phyloP scores from a whole-genome alignment of 2,797 vertebrate species.

The Catharus ustulatus region DNA sequence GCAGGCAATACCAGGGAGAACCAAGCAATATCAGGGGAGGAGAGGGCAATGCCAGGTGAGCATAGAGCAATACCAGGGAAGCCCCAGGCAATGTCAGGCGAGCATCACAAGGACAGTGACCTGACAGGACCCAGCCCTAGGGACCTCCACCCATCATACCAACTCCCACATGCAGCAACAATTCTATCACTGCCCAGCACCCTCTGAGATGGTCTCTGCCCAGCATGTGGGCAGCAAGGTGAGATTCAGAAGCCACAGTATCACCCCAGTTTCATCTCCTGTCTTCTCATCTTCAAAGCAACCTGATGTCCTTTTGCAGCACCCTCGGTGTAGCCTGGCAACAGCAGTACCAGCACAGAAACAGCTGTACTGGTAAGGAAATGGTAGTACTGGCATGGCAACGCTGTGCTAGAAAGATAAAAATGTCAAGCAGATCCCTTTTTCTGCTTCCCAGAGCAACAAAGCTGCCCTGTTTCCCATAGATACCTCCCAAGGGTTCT shows the following conservation, averaged over 20 bases:
- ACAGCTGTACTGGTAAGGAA: neutral
- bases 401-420: neutral
- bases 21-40: neutral
- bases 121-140: neutral
- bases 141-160: neutral
- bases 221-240: rapidly evolving
- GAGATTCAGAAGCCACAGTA: neutral
- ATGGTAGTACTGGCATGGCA: neutral
- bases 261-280: rapidly evolving
- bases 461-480: neutral
- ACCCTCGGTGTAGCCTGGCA: conserved; percentile 1
- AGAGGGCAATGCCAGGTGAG: rapidly evolving
- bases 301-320: neutral
- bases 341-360: conserved; percentile 12
- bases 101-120: neutral
- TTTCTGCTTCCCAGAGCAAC: neutral
- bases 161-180: neutral
- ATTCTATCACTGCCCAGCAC: neutral
- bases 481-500: no score
- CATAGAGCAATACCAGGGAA: neutral
- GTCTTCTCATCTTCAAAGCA: neutral
- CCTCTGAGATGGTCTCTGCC: rapidly evolving
- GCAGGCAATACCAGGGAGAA: neutral
- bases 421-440: neutral
- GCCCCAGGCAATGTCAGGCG: rapidly evolving